Conservation (phyloP, 2,888 invertebrate genomes). For the Apodemia zela region DNA sequence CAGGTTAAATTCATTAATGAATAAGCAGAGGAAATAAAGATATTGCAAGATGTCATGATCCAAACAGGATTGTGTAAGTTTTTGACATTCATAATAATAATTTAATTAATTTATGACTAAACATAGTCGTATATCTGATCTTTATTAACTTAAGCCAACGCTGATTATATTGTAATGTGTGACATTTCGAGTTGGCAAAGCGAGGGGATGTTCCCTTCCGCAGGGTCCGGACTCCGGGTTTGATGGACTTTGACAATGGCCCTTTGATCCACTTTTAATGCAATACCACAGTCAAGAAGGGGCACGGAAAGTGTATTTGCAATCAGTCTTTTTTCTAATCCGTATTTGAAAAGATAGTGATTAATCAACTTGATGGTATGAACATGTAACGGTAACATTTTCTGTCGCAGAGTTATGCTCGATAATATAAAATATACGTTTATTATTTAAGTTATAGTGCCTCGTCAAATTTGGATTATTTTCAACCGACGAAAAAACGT, state of each 20-base stretch:
- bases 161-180: background rate
- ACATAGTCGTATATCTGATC: too few relatives aligned
- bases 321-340: constrained; percentile 12
- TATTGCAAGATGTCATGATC: too few relatives aligned
- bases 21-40: too few relatives aligned
- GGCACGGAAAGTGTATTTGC: constrained; percentile 8
- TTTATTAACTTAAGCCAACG: background rate
- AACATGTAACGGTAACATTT: background rate
- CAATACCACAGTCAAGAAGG: constrained; percentile 21
- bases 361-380: background rate
- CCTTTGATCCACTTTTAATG: constrained; percentile 32
- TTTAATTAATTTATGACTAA: too few relatives aligned
- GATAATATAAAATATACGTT: too few relatives aligned
- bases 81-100: too few relatives aligned
- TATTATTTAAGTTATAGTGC: too few relatives aligned
- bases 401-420: background rate
- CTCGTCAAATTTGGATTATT: too few relatives aligned
- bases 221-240: constrained; percentile 28
- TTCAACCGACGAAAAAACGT: too few relatives aligned
- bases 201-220: constrained; percentile 15
- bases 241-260: constrained; percentile 36
- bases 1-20: too few relatives aligned
- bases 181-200: background rate
- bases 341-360: background rate
- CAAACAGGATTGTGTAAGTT: too few relatives aligned